Base-by-base conservation (phyloP, 2,113 vertebrate genomes). In the Brienomyrus brachyistius region DNA sequence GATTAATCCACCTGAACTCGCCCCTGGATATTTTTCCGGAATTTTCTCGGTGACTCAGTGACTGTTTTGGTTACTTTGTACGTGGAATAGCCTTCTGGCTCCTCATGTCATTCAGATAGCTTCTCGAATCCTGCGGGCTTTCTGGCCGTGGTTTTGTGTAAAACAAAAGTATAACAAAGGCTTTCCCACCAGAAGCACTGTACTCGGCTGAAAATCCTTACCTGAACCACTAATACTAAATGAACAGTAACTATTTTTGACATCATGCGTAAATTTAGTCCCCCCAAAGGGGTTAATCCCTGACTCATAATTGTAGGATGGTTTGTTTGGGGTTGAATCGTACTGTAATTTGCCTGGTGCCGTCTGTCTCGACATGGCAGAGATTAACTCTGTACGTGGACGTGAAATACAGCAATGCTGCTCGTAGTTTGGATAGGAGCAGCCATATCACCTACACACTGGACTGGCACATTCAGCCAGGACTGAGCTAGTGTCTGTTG, bases 311-410 rank as follows among this genome's bases (percentile, higher is more conserved):
- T 80, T 90, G 86, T 88, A 74, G 70, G 50, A 52, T 77, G 40
- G 86, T 84, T 70, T 90, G 90, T 90, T 88, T 88, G 74, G 70
- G 86, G 87, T 88, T 82, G 87, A 52, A 17, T 43, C 1, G 6
- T 40, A 43, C 66, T 90, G 59, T 90, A 88, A 90, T 90, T 90
- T 90, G 77, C 90, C 84, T 86, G 90, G 90, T 86, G 90, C 87
- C 90, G 66, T 56, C 51, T 88, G 90, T 90, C 90, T 90, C 54
- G 87, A 40, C 40, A 85, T 43, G 47, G 27, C 9, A 40, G 77
- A 62, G 80, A 66, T 83, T 43, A 54, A 45, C 87, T 88, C 45
- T 11, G 62, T 13, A 40, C 5, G 31, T 77, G 70, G 19, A 35
- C 0, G 35, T 80, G 31, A 43, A 80, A 80, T 7, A 7, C 6